Conservation (phyloP, 2,113 vertebrate species). For the Nothobranchius kuhntae region DNA sequence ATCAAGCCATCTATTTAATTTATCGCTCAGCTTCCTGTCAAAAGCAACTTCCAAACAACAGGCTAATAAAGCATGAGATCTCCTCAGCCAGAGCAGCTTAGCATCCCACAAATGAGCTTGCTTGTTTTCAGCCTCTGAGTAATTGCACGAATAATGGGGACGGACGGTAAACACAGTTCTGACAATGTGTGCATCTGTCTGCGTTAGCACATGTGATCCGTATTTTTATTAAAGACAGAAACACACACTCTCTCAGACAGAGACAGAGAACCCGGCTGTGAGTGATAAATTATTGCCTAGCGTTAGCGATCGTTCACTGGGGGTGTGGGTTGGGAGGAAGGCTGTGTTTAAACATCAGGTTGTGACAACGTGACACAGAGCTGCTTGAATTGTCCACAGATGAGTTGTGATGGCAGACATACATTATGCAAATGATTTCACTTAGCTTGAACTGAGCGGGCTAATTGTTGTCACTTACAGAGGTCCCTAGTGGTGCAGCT, state of each 20-base stretch:
- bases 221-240: constrained; percentile 37
- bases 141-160: constrained; percentile 70
- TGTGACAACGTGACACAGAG: constrained; percentile 49
- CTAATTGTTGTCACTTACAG: constrained; percentile 75
- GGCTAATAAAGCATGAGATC: constrained; percentile 62
- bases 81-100: constrained; percentile 50
- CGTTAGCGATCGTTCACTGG: constrained; percentile 45
- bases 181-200: constrained; percentile 60
- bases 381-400: constrained; percentile 61
- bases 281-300: constrained; percentile 39
- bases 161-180: constrained; percentile 53
- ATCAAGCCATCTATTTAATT: constrained; percentile 77
- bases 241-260: not conserved
- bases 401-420: constrained; percentile 59
- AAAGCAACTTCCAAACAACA: constrained; percentile 63
- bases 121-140: constrained; percentile 64
- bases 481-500: constrained; percentile 60
- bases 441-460: constrained; percentile 73
- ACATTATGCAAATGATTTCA: constrained; percentile 75
- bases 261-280: constrained; percentile 23
- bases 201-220: constrained; percentile 40
- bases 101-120: constrained; percentile 55
- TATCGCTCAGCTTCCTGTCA: constrained; percentile 66
- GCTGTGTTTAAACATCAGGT: constrained; percentile 34
- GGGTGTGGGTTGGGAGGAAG: too few species aligned